Evolutionary conservation across 2,888 invertebrate genomes (phyloP).

Genomic region (Himalopsyche anomala): DNA sequence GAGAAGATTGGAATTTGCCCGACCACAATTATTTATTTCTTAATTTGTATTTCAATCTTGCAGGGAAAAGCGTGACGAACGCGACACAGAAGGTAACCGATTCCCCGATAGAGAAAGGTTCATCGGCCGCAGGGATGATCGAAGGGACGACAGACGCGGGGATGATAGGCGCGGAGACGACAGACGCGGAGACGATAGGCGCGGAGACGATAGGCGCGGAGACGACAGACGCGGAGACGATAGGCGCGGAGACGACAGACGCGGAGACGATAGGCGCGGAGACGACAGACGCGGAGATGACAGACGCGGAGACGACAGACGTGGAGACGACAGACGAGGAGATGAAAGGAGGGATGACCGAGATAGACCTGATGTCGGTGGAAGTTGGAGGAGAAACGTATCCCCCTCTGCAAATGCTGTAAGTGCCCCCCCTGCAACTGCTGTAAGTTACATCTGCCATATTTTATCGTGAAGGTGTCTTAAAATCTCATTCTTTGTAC

Average conservation of each 20-base stretch:
- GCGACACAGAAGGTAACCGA: slow-evolving; percentile 65
- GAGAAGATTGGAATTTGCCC: too few relatives aligned
- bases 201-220: slow-evolving; percentile 48
- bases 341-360: slow-evolving; percentile 52
- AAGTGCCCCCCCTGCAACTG: slow-evolving; percentile 36
- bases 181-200: slow-evolving; percentile 57
- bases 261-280: slow-evolving; percentile 55
- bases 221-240: slow-evolving; percentile 60
- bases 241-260: slow-evolving; percentile 23
- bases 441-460: slow-evolving; percentile 15
- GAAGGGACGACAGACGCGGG: slow-evolving; percentile 49
- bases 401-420: slow-evolving; percentile 69
- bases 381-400: slow-evolving; percentile 73
- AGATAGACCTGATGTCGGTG: slow-evolving; percentile 67
- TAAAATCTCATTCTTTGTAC: neutral
- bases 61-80: slow-evolving; percentile 66
- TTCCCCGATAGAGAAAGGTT: slow-evolving; percentile 61
- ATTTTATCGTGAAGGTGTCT: neutral
- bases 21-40: too few relatives aligned
- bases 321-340: slow-evolving; percentile 46
- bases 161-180: slow-evolving; percentile 57
- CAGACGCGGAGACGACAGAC: slow-evolving; percentile 51
- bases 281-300: slow-evolving; percentile 49
- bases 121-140: slow-evolving; percentile 61
- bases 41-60: neutral